Evolutionary conservation across 2,797 vertebrate genomes (phyloP).

Genomic region (Brachymystax lenok): DNA sequence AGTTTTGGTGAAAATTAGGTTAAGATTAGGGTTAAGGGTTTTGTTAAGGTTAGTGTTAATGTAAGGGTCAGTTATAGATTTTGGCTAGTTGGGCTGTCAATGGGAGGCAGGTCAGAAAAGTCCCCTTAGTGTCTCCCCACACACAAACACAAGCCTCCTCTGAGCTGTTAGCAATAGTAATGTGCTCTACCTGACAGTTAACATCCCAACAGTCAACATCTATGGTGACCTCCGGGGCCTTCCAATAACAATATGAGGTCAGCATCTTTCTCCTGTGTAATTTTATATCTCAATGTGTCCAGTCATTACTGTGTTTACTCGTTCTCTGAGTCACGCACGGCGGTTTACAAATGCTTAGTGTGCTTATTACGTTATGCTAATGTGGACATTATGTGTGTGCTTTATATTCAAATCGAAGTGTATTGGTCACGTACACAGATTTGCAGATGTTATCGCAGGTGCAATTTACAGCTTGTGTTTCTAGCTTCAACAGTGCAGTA

Average conservation of each 20-base stretch:
- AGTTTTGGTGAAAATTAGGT: no score
- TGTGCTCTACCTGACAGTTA: slow-evolving; percentile 18
- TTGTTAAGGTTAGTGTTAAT: no score
- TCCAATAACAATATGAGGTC: slow-evolving; percentile 32
- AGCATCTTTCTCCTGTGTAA: slow-evolving; percentile 54
- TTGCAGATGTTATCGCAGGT: no score
- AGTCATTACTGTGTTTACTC: slow-evolving; percentile 37
- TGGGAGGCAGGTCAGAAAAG: no score
- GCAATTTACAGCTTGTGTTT: no score
- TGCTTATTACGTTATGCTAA: slow-evolving; percentile 70
- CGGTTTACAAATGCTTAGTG: slow-evolving; percentile 51
- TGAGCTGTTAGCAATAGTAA: slow-evolving; percentile 12
- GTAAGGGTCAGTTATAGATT: no score
- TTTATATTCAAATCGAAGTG: slow-evolving; percentile 45
- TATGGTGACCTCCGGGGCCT: slow-evolving; percentile 32
- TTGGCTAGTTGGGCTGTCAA: no score
- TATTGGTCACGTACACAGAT: no score
- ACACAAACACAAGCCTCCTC: slow-evolving; percentile 18
- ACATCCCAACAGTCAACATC: slow-evolving; percentile 6
- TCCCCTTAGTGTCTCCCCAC: neutral
- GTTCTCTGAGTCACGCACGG: slow-evolving; percentile 49
- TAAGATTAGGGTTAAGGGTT: no score
- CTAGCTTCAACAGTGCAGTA: no score
- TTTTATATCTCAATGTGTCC: slow-evolving; percentile 44
- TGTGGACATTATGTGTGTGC: slow-evolving; percentile 68